A percentile compares a stretch with the other conserved stretches of the same genome.
Evolutionary conservation across 2,888 invertebrate genomes (phyloP).

Genomic region (Trichogramma evanescens): DNA sequence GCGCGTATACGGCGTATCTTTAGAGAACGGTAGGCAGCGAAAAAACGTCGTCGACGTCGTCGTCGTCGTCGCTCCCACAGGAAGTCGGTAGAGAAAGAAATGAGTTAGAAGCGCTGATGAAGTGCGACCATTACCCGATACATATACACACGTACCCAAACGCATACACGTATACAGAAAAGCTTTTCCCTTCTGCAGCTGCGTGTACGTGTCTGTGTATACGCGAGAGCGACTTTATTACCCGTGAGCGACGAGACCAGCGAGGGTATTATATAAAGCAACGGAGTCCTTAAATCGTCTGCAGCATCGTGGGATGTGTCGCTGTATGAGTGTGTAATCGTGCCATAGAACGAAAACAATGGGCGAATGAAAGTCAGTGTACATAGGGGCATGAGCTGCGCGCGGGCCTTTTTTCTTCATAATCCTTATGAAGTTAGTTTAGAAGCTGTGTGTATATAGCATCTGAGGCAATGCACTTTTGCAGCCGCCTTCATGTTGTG

Average conservation of each 20-base stretch:
- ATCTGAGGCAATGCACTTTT: too few relatives aligned
- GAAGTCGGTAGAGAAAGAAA: slow-evolving; percentile 23
- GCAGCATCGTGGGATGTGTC: slow-evolving; percentile 19
- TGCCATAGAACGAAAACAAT: slow-evolving; percentile 21
- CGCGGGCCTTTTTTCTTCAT: too few relatives aligned
- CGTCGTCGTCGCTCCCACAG: slow-evolving; percentile 34
- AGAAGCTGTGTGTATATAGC: too few relatives aligned
- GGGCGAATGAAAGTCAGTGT: neutral
- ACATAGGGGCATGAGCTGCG: too few relatives aligned
- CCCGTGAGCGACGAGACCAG: slow-evolving; percentile 34
- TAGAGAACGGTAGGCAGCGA: slow-evolving; percentile 9
- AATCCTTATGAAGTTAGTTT: too few relatives aligned
- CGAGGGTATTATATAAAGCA: neutral
- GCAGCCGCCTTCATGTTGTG: too few relatives aligned
- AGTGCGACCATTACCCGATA: slow-evolving; percentile 44
- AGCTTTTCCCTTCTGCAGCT: neutral
- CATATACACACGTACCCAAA: slow-evolving; percentile 8
- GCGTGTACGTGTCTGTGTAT: neutral
- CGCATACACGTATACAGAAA: slow-evolving; percentile 21
- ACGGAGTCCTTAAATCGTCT: slow-evolving; percentile 31
- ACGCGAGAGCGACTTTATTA: slow-evolving; percentile 43
- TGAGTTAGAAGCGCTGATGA: slow-evolving; percentile 38
- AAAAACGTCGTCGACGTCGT: slow-evolving; percentile 25
- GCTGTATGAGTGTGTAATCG: slow-evolving; percentile 18
- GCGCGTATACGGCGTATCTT: neutral